These are phyloP conservation scores for Gambusia holbrooki DNA, from an alignment of 2,113 vertebrate species.

Conservation along the genomic window DNA sequence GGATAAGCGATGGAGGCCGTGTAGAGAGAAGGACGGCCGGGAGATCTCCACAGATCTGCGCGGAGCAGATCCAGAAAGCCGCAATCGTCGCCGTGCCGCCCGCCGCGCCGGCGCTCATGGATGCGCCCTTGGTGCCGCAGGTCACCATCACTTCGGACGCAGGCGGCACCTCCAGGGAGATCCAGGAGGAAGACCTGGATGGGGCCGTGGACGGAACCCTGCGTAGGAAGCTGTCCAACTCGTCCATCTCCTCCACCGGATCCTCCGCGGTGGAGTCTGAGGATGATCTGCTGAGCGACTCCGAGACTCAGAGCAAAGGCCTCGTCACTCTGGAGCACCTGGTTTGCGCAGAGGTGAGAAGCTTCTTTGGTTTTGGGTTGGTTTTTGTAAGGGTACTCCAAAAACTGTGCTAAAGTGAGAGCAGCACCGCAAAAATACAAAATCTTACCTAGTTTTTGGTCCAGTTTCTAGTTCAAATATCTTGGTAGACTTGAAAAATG, in stretches of 20 bases:
- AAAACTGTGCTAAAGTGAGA: no score
- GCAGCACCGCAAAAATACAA: no score
- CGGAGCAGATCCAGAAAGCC: slow-evolving; percentile 62
- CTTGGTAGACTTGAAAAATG: no score
- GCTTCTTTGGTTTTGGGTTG: neutral
- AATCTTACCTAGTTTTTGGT: no score
- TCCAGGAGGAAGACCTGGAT: slow-evolving; percentile 79
- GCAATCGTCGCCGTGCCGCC: slow-evolving; percentile 54
- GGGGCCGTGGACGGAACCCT: slow-evolving; percentile 76
- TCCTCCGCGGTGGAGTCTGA: slow-evolving; percentile 94
- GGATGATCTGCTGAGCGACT: slow-evolving; percentile 94
- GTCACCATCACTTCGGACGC: slow-evolving; percentile 93
- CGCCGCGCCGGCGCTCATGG: slow-evolving; percentile 62
- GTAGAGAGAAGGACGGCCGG: slow-evolving; percentile 73
- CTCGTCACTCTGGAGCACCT: slow-evolving; percentile 89
- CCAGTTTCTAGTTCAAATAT: no score
- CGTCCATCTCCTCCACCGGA: slow-evolving; percentile 94
- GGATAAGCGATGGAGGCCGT: slow-evolving; percentile 53
- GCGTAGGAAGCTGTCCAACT: slow-evolving; percentile 89
- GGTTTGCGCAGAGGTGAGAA: slow-evolving; percentile 83
- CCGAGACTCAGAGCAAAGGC: slow-evolving; percentile 91
- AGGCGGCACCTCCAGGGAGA: slow-evolving; percentile 77
- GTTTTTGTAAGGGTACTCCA: no score
- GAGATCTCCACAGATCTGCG: slow-evolving; percentile 65
- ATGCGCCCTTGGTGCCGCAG: slow-evolving; percentile 83